Evolutionary conservation across 2,888 invertebrate species (phyloP).

Genomic region (Acronicta psi): DNA sequence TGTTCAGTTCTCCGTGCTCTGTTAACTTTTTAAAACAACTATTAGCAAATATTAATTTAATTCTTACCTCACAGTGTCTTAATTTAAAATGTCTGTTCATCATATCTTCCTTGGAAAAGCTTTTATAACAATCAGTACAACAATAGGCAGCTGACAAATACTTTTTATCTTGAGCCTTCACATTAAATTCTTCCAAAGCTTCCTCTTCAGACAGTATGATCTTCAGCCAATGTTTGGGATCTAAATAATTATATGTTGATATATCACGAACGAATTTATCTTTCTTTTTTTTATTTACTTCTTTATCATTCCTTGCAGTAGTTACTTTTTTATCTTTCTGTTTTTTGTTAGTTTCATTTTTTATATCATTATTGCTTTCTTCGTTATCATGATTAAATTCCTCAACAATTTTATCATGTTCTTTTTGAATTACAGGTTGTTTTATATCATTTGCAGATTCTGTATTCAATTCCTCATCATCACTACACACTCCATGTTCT

Average conservation of each 20-base stretch:
- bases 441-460: background rate
- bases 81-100: conserved; percentile 71
- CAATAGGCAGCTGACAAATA: conserved; percentile 71
- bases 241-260: conserved; percentile 28
- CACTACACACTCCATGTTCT: conserved; percentile 5
- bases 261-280: conserved; percentile 20
- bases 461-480: conserved; percentile 10
- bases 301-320: conserved; percentile 7
- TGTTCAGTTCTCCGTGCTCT: too few relatives aligned
- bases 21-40: too few relatives aligned
- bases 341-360: conserved; percentile 10
- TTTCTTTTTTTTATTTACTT: background rate
- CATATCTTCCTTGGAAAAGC: conserved; percentile 78
- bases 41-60: background rate
- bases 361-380: background rate
- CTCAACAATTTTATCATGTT: background rate
- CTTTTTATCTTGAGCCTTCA: conserved; percentile 65
- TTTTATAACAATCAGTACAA: conserved; percentile 73
- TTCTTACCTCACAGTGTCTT: conserved; percentile 72
- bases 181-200: conserved; percentile 72
- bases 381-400: background rate
- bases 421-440: background rate
- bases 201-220: conserved; percentile 73
- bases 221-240: conserved; percentile 73
- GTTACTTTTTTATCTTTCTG: conserved; percentile 6